A percentile compares a stretch with the other conserved stretches of the same genome.
These are phyloP conservation scores for Eubasilissa regina DNA, from an alignment of 1,140 invertebrate species.

Conservation along the genomic window DNA sequence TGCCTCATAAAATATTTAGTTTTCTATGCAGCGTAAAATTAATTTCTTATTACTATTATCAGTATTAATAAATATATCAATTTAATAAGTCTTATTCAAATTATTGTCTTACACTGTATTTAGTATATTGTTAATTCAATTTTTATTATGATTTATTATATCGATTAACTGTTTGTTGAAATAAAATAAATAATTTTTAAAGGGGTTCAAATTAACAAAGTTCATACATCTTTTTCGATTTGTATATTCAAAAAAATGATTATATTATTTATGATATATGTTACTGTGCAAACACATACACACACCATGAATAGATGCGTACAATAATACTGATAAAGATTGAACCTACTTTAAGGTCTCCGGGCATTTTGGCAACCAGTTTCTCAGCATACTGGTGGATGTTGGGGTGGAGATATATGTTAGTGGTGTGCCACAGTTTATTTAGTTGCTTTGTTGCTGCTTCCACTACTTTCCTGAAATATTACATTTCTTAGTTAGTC, in stretches of 20 bases:
- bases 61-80: too few species aligned
- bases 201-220: too few species aligned
- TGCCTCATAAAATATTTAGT: too few species aligned
- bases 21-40: too few species aligned
- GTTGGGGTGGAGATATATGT: conserved; percentile 91
- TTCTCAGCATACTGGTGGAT: conserved; percentile 93
- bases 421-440: conserved; percentile 92
- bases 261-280: not conserved
- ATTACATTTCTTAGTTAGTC: not conserved
- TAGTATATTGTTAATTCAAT: too few species aligned
- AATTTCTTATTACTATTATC: too few species aligned
- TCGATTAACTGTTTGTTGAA: too few species aligned
- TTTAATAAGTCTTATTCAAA: too few species aligned
- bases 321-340: not conserved
- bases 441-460: conserved; percentile 85
- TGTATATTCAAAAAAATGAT: not conserved
- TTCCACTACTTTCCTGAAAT: conserved; percentile 81
- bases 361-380: conserved; percentile 86
- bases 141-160: too few species aligned
- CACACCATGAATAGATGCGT: not conserved
- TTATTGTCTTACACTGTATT: too few species aligned
- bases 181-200: too few species aligned
- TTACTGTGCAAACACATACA: not conserved
- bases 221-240: too few species aligned
- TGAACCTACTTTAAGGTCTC: conserved; percentile 82